phyloP scores from a whole-genome alignment of 2,888 invertebrate species.

The Synanthedon formicaeformis region DNA sequence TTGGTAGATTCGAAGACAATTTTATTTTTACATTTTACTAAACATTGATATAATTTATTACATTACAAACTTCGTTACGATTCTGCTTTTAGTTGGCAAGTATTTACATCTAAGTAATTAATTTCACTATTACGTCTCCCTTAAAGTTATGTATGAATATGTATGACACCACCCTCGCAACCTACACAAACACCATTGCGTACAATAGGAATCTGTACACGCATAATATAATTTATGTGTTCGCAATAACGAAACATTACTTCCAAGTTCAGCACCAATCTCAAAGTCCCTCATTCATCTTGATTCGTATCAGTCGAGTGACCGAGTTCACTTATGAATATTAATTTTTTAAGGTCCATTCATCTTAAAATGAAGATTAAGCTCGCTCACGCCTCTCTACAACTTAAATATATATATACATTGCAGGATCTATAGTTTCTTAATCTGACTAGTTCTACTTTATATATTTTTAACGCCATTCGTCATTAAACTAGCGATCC shows the following conservation, averaged over 20 bases:
- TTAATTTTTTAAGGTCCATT: constrained; percentile 8
- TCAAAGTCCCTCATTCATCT: neutral
- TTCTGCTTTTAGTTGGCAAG: too few species aligned
- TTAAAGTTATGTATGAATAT: constrained; percentile 9
- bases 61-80: too few species aligned
- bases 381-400: neutral
- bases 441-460: too few species aligned
- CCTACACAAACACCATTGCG: too few species aligned
- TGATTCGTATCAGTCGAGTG: constrained; percentile 9
- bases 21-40: too few species aligned
- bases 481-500: too few species aligned
- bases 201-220: too few species aligned
- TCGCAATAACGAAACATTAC: neutral
- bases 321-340: constrained; percentile 11
- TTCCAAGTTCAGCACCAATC: neutral
- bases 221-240: neutral
- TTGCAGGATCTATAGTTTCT: too few species aligned
- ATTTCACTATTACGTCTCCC: constrained; percentile 49
- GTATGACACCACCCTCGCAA: neutral
- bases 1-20: too few species aligned
- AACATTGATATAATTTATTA: too few species aligned
- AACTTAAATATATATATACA: neutral
- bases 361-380: neutral
- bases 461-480: too few species aligned
- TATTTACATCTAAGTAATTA: constrained; percentile 15